Evolutionary conservation across 2,113 vertebrate species (phyloP), one percentile per base, ranked within the genome.

Genomic region (Trichechus manatus): DNA sequence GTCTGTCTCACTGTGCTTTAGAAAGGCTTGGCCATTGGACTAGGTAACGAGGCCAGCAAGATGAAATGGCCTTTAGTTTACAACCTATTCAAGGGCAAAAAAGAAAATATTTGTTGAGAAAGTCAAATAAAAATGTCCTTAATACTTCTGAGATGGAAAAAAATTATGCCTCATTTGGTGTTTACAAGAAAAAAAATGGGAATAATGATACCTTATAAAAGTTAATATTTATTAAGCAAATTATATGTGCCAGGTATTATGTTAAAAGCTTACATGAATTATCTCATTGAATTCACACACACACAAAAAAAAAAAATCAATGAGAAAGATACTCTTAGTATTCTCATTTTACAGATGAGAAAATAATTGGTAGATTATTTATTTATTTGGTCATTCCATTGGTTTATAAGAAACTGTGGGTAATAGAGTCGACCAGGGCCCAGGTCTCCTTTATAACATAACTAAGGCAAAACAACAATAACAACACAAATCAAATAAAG

Each of bases 1-100:
- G 70, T 47, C 75, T 56, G 0, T 64, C 84, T 94, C 64, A 63
- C 36, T 50, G 80, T 78, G 80, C 36, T 53, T 70, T 78, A 81
- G 74, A 93, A 81, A 56, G 23, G 10, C 22, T 53, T 85, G 36
- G 44, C 59, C 6, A 29, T 6, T 83, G 23, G 80, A 56, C 25
- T 11, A 78, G 77, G 64, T 84, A 92, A 89, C 56, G 27, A 64
- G 61, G 39, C 50, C 63, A 84, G 36, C 91, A 89, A 81, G 56
- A 94, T 50, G 50, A 72, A 94, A 81, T 7, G 17, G 53, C 59
- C 89, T 95, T 78, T 93, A 95, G 75, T 87, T 97, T 94, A 83
- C 29, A 85, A 84, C 5, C 56, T 64, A 83, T 42, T 15, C 9
- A 87, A 92, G 36, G 85, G 42, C 23, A 75, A 87, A 91, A 59